Evolutionary conservation across 2,113 vertebrate species (phyloP), one percentile per base, ranked within the genome.

Genomic region (Semnornis frantzii): DNA sequence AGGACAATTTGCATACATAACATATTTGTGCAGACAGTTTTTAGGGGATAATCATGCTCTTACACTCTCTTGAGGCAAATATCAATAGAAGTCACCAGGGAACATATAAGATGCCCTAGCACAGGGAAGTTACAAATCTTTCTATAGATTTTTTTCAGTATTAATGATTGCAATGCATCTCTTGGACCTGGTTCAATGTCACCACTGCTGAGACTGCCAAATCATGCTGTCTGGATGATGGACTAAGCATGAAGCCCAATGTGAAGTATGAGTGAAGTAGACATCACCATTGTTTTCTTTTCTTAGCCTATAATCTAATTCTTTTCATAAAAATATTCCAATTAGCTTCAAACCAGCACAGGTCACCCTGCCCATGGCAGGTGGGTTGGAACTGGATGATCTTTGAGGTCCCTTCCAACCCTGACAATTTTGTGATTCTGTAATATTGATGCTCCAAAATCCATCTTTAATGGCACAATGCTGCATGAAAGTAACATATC

Each of bases 401-500:
- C 42, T 44, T 44, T 44, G 42, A 44, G 42, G 42, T 44, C 14
- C 13, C 14, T 44, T 44, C 42, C 42, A 44, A 44, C 44, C 44
- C 7, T 46, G 44, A 46, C 15, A 46, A 46, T 44, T 44, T 14
- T 44, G 44, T 44, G 44, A 44, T 46, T 46, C 44, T 16, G 16
- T 46, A 83, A 60, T 28, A 52, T 3, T 11, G 37, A 4, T 74
- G 72, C 54, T 91, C 44, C 71, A 69, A 66, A 89, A 82, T 8
- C 6, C 27, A 83, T n/a, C n/a, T 17, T 3, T 23, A 59, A 27
- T 2, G 6, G 54, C 13, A 25, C 30, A 72, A 4, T 0, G 3
- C 6, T 82, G 23, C 52, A 25, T 19, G 20, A 62, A 0, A 50
- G 12, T 4, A 66, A 58, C 4, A 21, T 6, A 70, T n/a, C 44